Base-by-base conservation (phyloP, 2,888 invertebrate genomes). In the Byasa hedistus region DNA sequence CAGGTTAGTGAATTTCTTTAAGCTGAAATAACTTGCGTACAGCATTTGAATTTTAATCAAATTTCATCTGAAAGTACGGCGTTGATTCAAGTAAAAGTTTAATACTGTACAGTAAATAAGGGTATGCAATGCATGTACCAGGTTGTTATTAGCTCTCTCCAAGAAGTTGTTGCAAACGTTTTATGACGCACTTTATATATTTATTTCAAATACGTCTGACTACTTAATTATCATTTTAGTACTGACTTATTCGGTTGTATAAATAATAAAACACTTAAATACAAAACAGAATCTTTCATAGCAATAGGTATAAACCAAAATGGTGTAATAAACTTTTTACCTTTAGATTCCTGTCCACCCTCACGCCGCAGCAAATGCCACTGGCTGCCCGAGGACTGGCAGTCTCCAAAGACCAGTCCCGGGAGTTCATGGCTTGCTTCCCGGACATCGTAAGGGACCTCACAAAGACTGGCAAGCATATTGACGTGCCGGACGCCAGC, bases 401-500 rank as follows among this genome's bases (percentile, higher is more conserved):
- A 60, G 93, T 94, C 61, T 94, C 94, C 69, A 96, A 96, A 89
- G 96, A 97, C 87, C 97, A 97, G 88, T 95, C 95, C 82, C 92
- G 96, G 77, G 96, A 97, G 84, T 96, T 98, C 89, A 96, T 97
- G 96, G 95, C 96, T 61, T 91, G 96, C 71, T 97, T 97, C 92
- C 97, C 97, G 78, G 97, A 97, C 86, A 91, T 97, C 76, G 96
- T 97, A 69, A 92, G 96, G 76, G 97, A 97, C 85, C 91, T 97
- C 72, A 96, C 96, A 51, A 95, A 96, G 78, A 93, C 94, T 75
- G 94, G 95, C 74, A 94, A 95, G 79, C 94, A 95, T 83, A 93
- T 93, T 69, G 96, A 96, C 81, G 94, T 96, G 84, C 95, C 95
- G 51, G 96, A 96, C 84, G 95, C 96, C 71, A 94, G 94, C 72